Conservation (phyloP, 2,113 vertebrate species). For the Microtus pennsylvanicus region DNA sequence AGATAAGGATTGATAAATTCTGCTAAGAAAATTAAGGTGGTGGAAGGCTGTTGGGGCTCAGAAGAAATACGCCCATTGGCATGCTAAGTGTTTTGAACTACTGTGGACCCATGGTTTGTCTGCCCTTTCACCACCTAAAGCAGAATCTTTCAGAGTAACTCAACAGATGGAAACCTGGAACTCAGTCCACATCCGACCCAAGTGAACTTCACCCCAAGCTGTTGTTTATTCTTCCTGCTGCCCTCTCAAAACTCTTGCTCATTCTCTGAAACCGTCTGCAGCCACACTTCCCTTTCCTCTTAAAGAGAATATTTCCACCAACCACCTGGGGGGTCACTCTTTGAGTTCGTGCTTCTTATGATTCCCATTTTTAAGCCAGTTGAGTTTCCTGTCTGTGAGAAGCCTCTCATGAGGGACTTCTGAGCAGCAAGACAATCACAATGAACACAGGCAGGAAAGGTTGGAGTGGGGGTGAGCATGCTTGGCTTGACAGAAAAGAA, state of each 20-base stretch:
- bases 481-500: neutral
- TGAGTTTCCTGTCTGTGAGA: neutral
- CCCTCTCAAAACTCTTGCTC: neutral
- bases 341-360: neutral
- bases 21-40: neutral
- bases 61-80: neutral
- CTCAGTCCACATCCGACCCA: neutral
- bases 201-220: neutral
- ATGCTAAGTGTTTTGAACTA: neutral
- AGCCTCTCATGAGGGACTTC: neutral
- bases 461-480: neutral
- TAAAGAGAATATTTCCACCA: neutral
- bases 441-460: neutral
- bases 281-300: neutral
- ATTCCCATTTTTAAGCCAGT: neutral
- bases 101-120: neutral
- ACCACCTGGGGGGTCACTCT: neutral
- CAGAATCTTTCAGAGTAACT: neutral
- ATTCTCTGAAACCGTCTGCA: neutral
- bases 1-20: neutral
- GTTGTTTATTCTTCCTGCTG: neutral
- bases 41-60: neutral
- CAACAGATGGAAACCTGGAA: neutral
- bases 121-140: neutral
- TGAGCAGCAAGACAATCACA: neutral